Conservation (phyloP, 2,797 vertebrate species). For the Novumbra hubbsi region DNA sequence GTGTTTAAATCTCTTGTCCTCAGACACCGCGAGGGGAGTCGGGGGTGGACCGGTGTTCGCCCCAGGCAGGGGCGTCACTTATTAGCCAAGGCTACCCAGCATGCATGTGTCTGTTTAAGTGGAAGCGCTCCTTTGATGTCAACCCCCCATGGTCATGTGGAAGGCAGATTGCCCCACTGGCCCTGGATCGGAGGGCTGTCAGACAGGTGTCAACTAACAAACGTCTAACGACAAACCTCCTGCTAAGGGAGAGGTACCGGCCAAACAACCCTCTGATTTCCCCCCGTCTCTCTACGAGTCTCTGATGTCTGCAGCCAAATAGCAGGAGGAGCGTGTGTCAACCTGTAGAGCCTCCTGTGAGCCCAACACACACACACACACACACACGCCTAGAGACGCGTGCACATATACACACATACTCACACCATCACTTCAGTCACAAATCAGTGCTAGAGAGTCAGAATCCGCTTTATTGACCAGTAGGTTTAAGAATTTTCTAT, state of each 20-base stretch:
- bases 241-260: conserved; percentile 67
- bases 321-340: conserved; percentile 58
- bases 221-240: conserved; percentile 77
- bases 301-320: neutral
- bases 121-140: conserved; percentile 70
- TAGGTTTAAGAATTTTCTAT: no score
- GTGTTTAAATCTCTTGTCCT: neutral
- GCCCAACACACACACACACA: conserved; percentile 27
- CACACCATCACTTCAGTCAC: conserved; percentile 25
- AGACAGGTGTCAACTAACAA: conserved; percentile 71
- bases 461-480: no score
- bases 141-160: conserved; percentile 57
- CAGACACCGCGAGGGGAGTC: conserved; percentile 8
- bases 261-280: conserved; percentile 61
- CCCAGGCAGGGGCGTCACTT: conserved; percentile 68
- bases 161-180: conserved; percentile 49
- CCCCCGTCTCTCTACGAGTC: conserved; percentile 12
- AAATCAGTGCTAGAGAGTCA: conserved; percentile 44
- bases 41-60: conserved; percentile 38
- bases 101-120: conserved; percentile 63
- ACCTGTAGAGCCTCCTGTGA: conserved; percentile 59
- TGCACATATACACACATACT: conserved; percentile 23
- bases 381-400: conserved; percentile 18
- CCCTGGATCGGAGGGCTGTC: conserved; percentile 57
- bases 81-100: conserved; percentile 62